A percentile compares a stretch with the other conserved stretches of the same genome.
These are phyloP conservation scores for Ceyx margarethae DNA, from an alignment of 2,113 vertebrate genomes.

Conservation along the genomic window DNA sequence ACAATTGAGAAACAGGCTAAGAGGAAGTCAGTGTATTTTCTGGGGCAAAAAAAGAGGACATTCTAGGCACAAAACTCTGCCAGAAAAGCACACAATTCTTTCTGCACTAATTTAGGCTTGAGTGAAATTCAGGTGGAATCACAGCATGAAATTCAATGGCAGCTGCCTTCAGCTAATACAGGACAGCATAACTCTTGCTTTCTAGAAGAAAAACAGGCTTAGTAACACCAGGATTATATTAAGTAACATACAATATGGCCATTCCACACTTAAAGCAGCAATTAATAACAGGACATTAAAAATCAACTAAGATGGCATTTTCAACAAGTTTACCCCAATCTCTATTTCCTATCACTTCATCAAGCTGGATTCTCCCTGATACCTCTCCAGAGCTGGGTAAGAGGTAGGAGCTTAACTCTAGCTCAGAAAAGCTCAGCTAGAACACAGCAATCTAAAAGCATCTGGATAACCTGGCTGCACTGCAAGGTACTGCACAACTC, in stretches of 20 bases:
- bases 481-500: background rate
- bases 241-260: background rate
- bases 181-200: background rate
- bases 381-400: background rate
- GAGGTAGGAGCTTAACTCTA: background rate
- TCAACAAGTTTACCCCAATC: background rate
- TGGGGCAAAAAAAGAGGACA: background rate
- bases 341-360: background rate
- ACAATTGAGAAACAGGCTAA: background rate
- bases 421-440: background rate
- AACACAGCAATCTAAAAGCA: background rate
- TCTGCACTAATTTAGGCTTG: background rate
- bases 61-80: background rate
- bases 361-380: background rate
- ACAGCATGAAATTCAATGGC: background rate
- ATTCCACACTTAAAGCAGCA: background rate
- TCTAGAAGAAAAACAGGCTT: background rate
- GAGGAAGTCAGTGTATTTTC: background rate
- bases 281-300: background rate
- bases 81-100: background rate
- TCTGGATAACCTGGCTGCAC: background rate
- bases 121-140: background rate
- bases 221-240: background rate
- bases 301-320: background rate
- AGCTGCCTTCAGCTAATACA: background rate